Base-by-base conservation (phyloP, 2,113 vertebrate species). In the Cinclus cinclus region DNA sequence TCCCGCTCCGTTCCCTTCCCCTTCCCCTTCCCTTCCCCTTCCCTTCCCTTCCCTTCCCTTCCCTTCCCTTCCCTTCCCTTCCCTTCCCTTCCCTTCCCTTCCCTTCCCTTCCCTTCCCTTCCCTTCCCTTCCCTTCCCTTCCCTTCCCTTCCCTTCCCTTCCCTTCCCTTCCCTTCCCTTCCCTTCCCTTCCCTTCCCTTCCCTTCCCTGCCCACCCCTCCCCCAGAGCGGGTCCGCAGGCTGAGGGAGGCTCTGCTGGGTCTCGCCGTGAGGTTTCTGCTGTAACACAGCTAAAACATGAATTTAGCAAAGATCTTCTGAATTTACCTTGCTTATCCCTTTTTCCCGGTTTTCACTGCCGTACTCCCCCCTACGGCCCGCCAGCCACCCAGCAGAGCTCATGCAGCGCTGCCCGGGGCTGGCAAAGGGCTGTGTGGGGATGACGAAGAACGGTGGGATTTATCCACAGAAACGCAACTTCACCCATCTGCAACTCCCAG, bases 321-420 rank as follows among this genome's bases (percentile, higher is more conserved):
- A 39, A 27, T 62, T 33, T 10, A 41, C 10, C 19, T n/a, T 4
- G 16, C 10, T 53, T 10, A 10, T 5, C 11, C 13, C 35, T 28
- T 39, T 55, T n/a, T 24, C 20, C 49, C 50, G 21, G 5, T 24
- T 68, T 16, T 15, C 56, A 41, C 25, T 83, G 5, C 21, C 4
- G 4, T 22, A 6, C 33, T 37, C 46, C 10, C 46, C 10, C 27
- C 50, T 62, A 24, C 3, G 21, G 58, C 44, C 53, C 19, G 49
- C n/a, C 50, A 15, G 37, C 31, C 31, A 53, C 37, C 55, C 55
- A 20, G 68, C 23, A 7, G 23, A 30, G 11, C 25, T 13, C 25
- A 6, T 0, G 3, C 28, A 0, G 3, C 9, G 31, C 53, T 15
- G 3, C 60, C 16, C 1, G 1, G 8, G 37, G 28, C 2, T 9